These are phyloP conservation scores for Fragum sueziense DNA, from an alignment of 2,888 invertebrate species.

Conservation along the genomic window DNA sequence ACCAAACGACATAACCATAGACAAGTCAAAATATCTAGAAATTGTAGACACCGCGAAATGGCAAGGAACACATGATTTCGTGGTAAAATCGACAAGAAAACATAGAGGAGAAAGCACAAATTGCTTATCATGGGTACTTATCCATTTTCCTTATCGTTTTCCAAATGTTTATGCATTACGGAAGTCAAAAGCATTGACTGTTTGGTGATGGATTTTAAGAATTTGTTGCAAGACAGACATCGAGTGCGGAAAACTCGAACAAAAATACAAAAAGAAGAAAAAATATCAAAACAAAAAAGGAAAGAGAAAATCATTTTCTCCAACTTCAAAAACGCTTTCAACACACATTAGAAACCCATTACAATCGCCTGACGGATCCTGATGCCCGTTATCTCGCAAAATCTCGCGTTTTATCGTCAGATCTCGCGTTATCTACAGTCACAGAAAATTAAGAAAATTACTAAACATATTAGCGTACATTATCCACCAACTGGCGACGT, in stretches of 20 bases:
- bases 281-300: conserved; percentile 1
- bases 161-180: background rate
- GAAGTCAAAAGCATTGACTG: background rate
- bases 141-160: background rate
- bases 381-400: conserved; percentile 43
- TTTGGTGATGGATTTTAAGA: background rate
- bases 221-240: background rate
- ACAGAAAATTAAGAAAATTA: conserved; percentile 60
- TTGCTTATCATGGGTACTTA: background rate
- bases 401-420: conserved; percentile 50
- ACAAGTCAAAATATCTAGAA: background rate
- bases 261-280: background rate
- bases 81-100: background rate
- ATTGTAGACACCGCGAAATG: background rate
- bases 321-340: conserved; percentile 30
- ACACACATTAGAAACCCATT: conserved; percentile 54
- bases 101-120: background rate
- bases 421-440: conserved; percentile 56
- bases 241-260: background rate
- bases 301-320: conserved; percentile 3
- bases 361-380: conserved; percentile 31
- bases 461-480: conserved; percentile 55
- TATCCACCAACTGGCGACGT: too few species aligned
- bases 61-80: background rate
- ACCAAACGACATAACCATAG: too few species aligned